A percentile compares a stretch with the other conserved stretches of the same genome.
These are phyloP conservation scores for Apodemia mormo DNA, from an alignment of 2,888 invertebrate genomes.

Conservation along the genomic window DNA sequence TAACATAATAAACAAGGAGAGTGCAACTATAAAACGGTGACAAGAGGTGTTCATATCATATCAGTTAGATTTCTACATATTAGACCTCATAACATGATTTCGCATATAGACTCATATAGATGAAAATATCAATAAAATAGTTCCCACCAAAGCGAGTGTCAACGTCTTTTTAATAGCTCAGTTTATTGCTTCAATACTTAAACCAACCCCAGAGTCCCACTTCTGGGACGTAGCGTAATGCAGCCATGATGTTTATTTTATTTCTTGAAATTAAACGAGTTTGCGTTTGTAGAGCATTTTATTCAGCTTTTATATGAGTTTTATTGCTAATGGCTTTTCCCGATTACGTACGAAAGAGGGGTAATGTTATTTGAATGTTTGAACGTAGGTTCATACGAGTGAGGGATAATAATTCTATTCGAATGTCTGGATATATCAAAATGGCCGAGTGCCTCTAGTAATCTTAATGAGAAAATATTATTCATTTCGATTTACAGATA, in stretches of 20 bases:
- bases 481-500: too few species aligned
- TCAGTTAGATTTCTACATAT: neutral
- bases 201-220: constrained; percentile 23
- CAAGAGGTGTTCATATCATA: too few species aligned
- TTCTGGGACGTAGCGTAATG: constrained; percentile 25
- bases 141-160: neutral
- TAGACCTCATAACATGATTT: neutral
- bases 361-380: too few species aligned
- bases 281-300: constrained; percentile 10
- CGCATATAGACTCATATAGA: neutral
- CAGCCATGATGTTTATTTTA: constrained; percentile 16
- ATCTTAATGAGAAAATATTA: too few species aligned
- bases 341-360: neutral
- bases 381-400: too few species aligned
- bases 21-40: too few species aligned
- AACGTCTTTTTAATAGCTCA: constrained; percentile 3
- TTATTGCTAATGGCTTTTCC: neutral
- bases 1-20: too few species aligned
- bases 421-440: too few species aligned
- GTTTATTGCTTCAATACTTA: neutral
- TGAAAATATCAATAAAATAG: neutral
- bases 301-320: constrained; percentile 13
- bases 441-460: too few species aligned
- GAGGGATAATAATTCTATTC: too few species aligned
- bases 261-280: constrained; percentile 4